Evolutionary conservation across 2,888 invertebrate genomes (phyloP).

Genomic region (Salticus scenicus): DNA sequence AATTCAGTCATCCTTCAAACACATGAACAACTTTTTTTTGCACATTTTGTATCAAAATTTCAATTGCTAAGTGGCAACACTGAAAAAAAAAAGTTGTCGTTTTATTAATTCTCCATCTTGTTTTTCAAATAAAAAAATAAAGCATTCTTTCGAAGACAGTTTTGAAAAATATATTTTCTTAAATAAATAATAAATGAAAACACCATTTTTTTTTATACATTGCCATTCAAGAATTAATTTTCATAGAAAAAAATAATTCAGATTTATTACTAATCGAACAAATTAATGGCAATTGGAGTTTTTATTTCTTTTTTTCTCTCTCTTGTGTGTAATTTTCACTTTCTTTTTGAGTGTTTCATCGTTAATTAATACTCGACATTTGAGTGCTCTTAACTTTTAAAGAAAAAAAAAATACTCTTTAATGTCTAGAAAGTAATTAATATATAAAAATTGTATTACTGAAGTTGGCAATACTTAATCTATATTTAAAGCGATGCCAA

Average conservation of each 20-base stretch:
- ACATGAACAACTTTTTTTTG: background rate
- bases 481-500: constrained; percentile 36
- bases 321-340: background rate
- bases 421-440: constrained; percentile 37
- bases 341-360: constrained; percentile 35
- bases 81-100: background rate
- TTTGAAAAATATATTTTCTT: constrained; percentile 5
- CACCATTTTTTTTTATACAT: background rate
- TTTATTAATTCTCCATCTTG: background rate
- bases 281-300: constrained; percentile 56
- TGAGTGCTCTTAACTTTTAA: constrained; percentile 11
- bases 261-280: constrained; percentile 59
- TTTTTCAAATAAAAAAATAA: background rate
- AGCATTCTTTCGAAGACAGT: background rate
- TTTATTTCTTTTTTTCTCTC: constrained; percentile 7
- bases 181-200: constrained; percentile 10
- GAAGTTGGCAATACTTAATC: constrained; percentile 36
- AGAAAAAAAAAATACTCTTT: background rate
- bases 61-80: background rate
- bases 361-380: constrained; percentile 60
- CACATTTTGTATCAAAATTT: background rate
- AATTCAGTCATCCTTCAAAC: background rate
- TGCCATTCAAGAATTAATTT: background rate
- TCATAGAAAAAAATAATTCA: background rate
- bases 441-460: constrained; percentile 58